Base-by-base conservation (phyloP, 2,888 invertebrate genomes). In the Campoletis raptor region DNA sequence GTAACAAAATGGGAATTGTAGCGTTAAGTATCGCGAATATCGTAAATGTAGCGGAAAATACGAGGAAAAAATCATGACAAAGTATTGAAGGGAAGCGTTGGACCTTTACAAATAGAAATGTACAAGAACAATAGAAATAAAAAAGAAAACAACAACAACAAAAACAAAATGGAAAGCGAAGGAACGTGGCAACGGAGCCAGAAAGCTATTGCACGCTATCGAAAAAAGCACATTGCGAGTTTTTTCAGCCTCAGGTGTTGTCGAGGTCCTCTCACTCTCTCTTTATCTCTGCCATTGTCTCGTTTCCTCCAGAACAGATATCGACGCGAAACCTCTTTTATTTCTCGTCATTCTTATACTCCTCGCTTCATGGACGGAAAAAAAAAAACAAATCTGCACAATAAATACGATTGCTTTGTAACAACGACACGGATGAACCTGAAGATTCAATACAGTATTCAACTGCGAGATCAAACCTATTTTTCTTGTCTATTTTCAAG, bases 271-370 rank as follows among this genome's bases (percentile, higher is more conserved):
- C 54, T 74, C 80, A 72, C 72, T 52, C 74, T 83, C 74, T 80
- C 80, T 77, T 67, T 66, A 30, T 81, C 70, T 80, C 42, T 57
- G 2, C 5, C 81, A 81, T 81, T 86, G 72, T 83, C 73, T 78
- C 37, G 67, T 73, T 67, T 69, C 72, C 61, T 64, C 61, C 66
- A 24, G 64, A 81, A 69, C 74, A 78, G 74, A 84, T 81, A 84
- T 83, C 86, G 83, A 83, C 83, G 73, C 40, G 73, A 76, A 84
- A 74, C 69, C 81, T 37, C 69, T 81, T 86, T 84, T 64, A 72
- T 77, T 81, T 72, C 85, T 81, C 70, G 70, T 81, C 85, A 85
- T 85, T 64, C 85, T 81, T 82, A 77, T 70, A 74, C 83, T 64
- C 42, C 48, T 70, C 48, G 64, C 64, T 42, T 15, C 64, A 37